Evolutionary conservation across 1,140 invertebrate genomes (phyloP).

Genomic region (Heterodera schachtii): DNA sequence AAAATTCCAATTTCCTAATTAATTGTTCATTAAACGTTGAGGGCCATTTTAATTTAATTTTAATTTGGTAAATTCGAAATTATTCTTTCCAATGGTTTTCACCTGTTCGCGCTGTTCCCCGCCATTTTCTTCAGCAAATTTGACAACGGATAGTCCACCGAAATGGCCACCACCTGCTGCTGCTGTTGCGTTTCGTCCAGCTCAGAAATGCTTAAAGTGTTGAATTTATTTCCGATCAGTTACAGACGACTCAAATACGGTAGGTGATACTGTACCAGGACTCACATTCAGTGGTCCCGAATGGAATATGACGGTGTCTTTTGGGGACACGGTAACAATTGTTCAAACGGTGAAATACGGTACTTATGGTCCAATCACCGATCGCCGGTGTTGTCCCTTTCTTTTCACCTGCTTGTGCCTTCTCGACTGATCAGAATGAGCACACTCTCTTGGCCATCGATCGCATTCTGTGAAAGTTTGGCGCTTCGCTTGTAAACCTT

Average conservation of each 20-base stretch:
- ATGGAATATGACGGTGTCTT: too few relatives aligned
- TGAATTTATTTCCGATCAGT: constrained; percentile 15
- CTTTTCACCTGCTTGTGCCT: constrained; percentile 51
- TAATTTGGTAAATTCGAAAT: background rate
- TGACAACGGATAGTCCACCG: constrained; percentile 47
- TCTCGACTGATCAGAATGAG: constrained; percentile 56
- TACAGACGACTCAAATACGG: too few relatives aligned
- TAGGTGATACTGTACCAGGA: too few relatives aligned
- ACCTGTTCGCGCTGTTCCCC: constrained; percentile 48
- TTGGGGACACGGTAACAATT: too few relatives aligned
- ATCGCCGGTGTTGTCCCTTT: too few relatives aligned
- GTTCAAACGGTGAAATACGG: too few relatives aligned
- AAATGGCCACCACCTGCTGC: constrained; percentile 54
- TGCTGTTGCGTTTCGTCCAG: constrained; percentile 32
- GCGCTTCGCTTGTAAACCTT: background rate
- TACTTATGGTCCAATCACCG: too few relatives aligned
- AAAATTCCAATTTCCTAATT: too few relatives aligned
- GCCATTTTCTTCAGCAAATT: constrained; percentile 51
- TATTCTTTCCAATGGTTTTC: background rate
- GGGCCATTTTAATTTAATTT: too few relatives aligned
- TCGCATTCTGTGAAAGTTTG: background rate
- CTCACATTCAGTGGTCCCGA: too few relatives aligned
- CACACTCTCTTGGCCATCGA: constrained; percentile 41
- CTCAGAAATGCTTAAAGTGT: constrained; percentile 19
- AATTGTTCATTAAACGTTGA: too few relatives aligned